Conservation (phyloP, 2,797 vertebrate species). For the Brotula barbata region DNA sequence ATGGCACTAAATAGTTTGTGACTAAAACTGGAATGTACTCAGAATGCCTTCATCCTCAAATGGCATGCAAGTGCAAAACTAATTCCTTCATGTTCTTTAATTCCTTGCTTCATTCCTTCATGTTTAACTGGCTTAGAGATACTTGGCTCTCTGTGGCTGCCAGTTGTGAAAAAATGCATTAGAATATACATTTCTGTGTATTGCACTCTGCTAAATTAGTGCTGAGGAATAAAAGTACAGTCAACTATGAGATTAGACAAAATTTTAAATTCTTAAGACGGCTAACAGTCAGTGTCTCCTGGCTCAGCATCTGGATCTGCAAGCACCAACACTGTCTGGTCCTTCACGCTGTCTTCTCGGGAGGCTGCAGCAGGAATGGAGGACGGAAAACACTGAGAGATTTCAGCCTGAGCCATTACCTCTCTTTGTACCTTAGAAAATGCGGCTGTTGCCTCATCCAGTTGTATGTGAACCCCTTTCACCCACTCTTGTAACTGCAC, state of each 20-base stretch:
- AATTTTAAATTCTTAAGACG: slow-evolving; percentile 12
- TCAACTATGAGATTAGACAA: slow-evolving; percentile 25
- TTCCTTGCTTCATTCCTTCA: slow-evolving; percentile 56
- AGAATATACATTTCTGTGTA: slow-evolving; percentile 14
- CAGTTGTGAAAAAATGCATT: slow-evolving; percentile 45
- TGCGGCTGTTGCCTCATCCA: slow-evolving; percentile 68
- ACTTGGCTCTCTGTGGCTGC: neutral
- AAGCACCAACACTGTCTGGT: slow-evolving; percentile 42
- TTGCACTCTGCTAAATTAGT: slow-evolving; percentile 34
- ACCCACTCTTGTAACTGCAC: slow-evolving; percentile 77
- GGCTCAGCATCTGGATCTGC: slow-evolving; percentile 30
- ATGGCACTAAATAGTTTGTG: slow-evolving; percentile 1
- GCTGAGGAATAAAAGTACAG: slow-evolving; percentile 24
- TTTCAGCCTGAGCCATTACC: slow-evolving; percentile 42
- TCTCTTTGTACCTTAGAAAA: slow-evolving; percentile 61
- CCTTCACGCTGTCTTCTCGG: slow-evolving; percentile 17
- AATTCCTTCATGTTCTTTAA: too few species aligned
- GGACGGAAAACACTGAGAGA: slow-evolving; percentile 9
- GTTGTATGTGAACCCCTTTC: slow-evolving; percentile 68
- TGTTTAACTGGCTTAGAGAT: slow-evolving; percentile 23
- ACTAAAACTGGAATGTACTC: slow-evolving; percentile 32
- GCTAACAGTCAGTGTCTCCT: slow-evolving; percentile 60
- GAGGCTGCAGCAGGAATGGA: slow-evolving; percentile 18
- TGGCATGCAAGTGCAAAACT: slow-evolving; percentile 25
- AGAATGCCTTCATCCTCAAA: slow-evolving; percentile 28